These are phyloP conservation scores for Palythoa heliodiscus DNA, from an alignment of 92 coral and sea anemone genomes.

Conservation along the genomic window DNA sequence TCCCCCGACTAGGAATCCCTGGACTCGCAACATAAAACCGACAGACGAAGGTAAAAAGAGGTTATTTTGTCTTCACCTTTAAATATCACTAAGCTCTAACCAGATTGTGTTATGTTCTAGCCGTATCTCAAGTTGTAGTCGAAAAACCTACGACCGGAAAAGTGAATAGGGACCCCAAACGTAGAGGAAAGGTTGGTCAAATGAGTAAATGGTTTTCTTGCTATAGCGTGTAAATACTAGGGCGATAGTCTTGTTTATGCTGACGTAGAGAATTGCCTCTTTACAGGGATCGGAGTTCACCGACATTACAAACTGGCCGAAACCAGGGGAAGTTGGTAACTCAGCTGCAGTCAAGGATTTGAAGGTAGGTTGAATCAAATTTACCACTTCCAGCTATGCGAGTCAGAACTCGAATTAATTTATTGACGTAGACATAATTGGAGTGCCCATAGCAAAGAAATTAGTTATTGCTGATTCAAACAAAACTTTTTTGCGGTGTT, in stretches of 20 bases:
- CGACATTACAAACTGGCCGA: constrained; percentile 98
- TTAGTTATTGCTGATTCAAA: constrained; percentile 21
- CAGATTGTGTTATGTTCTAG: constrained; percentile 29
- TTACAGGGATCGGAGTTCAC: constrained; percentile 86
- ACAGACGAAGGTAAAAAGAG: constrained; percentile 65
- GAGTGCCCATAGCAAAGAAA: constrained; percentile 17
- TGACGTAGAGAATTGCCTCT: constrained; percentile 42
- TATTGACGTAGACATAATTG: constrained; percentile 18
- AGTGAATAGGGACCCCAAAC: constrained; percentile 59
- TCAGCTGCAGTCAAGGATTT: constrained; percentile 63
- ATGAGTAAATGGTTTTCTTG: constrained; percentile 10
- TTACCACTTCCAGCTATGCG: not conserved
- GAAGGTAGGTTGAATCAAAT: constrained; percentile 43
- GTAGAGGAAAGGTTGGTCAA: constrained; percentile 75
- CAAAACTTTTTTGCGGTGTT: not conserved
- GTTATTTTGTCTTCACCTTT: constrained; percentile 2
- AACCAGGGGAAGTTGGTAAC: constrained; percentile 88
- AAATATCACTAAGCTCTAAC: not conserved
- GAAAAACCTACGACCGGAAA: constrained; percentile 75
- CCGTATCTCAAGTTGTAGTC: constrained; percentile 53
- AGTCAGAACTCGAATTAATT: not conserved
- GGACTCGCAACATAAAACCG: constrained; percentile 84
- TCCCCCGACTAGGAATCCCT: constrained; percentile 90
- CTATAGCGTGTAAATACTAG: constrained; percentile 35
- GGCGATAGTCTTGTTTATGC: constrained; percentile 14